Percentiles rank a stretch among this genome's conserved stretches.
Conservation (phyloP, 2,113 vertebrate species). For the Zootoca vivipara region DNA sequence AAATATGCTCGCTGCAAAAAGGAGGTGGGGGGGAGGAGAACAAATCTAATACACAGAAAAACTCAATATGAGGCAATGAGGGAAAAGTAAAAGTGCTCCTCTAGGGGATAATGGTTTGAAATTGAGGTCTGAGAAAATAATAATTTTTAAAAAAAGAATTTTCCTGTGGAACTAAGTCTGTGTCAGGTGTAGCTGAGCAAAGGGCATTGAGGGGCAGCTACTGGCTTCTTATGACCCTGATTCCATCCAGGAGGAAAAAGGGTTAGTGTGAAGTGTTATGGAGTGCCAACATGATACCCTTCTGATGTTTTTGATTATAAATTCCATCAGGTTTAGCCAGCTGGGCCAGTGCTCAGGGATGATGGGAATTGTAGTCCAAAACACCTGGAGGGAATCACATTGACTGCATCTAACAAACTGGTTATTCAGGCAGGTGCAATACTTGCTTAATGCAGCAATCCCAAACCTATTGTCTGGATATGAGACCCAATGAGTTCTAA, state of each 20-base stretch:
- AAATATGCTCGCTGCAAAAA: conserved; percentile 14
- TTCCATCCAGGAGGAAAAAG: not conserved
- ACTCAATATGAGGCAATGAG: conserved; percentile 8
- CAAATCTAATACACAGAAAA: not conserved
- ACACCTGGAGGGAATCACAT: no score
- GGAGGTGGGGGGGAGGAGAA: not conserved
- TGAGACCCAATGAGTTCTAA: no score
- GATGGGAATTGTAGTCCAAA: no score
- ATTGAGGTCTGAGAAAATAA: not conserved
- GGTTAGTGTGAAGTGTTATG: not conserved
- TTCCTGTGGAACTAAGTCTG: not conserved
- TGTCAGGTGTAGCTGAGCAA: not conserved
- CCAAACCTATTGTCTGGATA: no score
- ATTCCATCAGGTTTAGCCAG: no score
- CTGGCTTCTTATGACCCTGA: not conserved
- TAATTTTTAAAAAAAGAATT: not conserved
- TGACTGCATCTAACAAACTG: no score
- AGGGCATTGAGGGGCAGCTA: not conserved
- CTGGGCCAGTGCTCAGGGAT: no score
- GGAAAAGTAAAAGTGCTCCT: conserved; percentile 50
- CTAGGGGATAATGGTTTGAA: conserved; percentile 32
- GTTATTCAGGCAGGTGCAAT: not conserved
- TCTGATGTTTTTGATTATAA: no score
- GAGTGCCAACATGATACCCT: no score
- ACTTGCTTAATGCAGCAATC: no score